Evolutionary conservation across 1,140 invertebrate species (phyloP).

Genomic region (Manduca sexta): DNA sequence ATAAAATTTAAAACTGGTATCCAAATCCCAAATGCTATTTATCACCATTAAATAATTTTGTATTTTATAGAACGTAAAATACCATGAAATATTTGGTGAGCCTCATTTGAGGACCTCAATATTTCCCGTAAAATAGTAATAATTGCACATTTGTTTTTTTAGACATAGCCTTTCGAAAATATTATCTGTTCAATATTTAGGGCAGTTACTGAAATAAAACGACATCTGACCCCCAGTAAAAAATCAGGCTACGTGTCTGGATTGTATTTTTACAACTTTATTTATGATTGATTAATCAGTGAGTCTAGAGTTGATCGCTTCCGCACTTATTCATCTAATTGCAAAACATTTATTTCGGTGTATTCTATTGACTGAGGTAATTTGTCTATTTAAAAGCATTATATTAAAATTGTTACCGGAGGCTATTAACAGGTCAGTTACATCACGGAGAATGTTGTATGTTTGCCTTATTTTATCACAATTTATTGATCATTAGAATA

Average conservation of each 20-base stretch:
- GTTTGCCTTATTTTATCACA: conserved; percentile 4
- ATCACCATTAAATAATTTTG: no score
- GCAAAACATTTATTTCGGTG: conserved; percentile 29
- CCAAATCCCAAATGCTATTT: no score
- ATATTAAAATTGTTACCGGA: conserved; percentile 12
- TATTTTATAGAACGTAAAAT: no score
- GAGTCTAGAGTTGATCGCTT: conserved; percentile 32
- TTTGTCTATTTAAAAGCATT: conserved; percentile 12
- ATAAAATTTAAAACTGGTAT: no score
- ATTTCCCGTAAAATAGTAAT: no score
- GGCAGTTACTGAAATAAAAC: not conserved
- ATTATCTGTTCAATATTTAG: not conserved
- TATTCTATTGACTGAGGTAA: conserved; percentile 15
- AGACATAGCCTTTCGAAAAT: no score
- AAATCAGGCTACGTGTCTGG: not conserved
- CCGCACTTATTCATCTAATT: conserved; percentile 37
- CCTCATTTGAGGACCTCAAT: no score
- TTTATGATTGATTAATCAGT: conserved; percentile 47
- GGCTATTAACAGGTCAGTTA: conserved; percentile 9
- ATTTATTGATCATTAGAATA: conserved; percentile 1
- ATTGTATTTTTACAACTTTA: conserved; percentile 29
- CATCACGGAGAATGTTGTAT: conserved; percentile 7
- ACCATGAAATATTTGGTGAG: no score
- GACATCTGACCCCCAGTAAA: not conserved
- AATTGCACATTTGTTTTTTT: no score